phyloP scores from a whole-genome alignment of 2,888 invertebrate genomes.

The Criorhina ranunculi region DNA sequence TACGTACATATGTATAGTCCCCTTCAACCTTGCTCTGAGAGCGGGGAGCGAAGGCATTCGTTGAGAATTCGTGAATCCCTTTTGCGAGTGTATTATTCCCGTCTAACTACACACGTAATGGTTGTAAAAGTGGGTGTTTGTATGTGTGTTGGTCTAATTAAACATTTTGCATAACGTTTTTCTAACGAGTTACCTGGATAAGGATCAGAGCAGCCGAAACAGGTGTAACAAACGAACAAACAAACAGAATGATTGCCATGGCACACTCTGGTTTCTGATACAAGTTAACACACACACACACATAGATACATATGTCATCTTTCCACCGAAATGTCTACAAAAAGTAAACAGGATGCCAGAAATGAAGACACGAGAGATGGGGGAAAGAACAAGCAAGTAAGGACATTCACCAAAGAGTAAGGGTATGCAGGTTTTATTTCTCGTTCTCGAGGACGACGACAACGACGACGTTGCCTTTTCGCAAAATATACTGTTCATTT shows the following conservation, averaged over 20 bases:
- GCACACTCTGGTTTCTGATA: slow-evolving; percentile 14
- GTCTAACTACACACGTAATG: slow-evolving; percentile 50
- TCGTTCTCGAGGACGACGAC: neutral
- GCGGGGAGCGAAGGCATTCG: neutral
- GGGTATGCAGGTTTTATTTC: neutral
- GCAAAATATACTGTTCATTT: slow-evolving; percentile 54
- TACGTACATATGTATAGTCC: slow-evolving; percentile 30
- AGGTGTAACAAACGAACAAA: slow-evolving; percentile 41
- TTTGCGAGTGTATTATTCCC: neutral
- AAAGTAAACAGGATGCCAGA: slow-evolving; percentile 33
- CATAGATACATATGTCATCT: slow-evolving; percentile 8
- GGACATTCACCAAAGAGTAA: slow-evolving; percentile 32
- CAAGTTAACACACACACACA: slow-evolving; percentile 1
- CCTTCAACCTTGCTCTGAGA: slow-evolving; percentile 33
- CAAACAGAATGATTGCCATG: slow-evolving; percentile 60
- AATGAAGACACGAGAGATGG: slow-evolving; percentile 49
- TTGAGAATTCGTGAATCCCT: slow-evolving; percentile 1
- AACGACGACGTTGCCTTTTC: slow-evolving; percentile 9
- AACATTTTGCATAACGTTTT: slow-evolving; percentile 70
- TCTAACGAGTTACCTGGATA: slow-evolving; percentile 58
- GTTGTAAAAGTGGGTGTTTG: slow-evolving; percentile 24
- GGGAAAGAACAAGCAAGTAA: slow-evolving; percentile 8
- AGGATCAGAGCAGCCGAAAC: slow-evolving; percentile 39
- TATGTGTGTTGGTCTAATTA: slow-evolving; percentile 67
- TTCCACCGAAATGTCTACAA: slow-evolving; percentile 35